These are phyloP conservation scores for Pangasius mekongensis DNA, from an alignment of 2,797 vertebrate genomes.

Conservation along the genomic window DNA sequence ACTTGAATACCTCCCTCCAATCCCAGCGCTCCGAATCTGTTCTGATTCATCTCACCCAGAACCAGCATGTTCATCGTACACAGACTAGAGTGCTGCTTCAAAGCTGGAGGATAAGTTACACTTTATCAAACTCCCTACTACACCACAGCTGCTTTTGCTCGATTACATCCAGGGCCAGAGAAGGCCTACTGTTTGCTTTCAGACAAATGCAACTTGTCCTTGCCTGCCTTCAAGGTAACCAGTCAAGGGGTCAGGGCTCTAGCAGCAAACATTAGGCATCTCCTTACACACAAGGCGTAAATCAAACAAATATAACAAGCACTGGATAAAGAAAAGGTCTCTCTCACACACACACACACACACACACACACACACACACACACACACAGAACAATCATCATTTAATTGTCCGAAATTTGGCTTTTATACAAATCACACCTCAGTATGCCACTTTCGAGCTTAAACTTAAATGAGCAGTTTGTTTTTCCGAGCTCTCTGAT, in stretches of 20 bases:
- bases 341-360: conserved; percentile 53
- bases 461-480: neutral
- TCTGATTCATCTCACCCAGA: neutral
- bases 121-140: neutral
- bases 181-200: conserved; percentile 57
- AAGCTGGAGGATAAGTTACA: neutral
- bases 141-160: conserved; percentile 38
- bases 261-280: conserved; percentile 62
- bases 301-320: conserved; percentile 17
- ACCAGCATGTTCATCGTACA: neutral
- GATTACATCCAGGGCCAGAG: conserved; percentile 22
- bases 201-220: conserved; percentile 69
- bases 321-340: neutral
- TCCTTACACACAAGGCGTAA: conserved; percentile 31
- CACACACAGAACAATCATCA: conserved; percentile 56
- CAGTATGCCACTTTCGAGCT: too few species aligned
- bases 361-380: neutral
- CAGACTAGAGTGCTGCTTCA: neutral
- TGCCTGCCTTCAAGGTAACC: conserved; percentile 69
- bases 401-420: neutral
- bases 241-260: conserved; percentile 65
- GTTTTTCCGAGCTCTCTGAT: neutral
- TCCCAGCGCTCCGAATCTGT: conserved; percentile 11
- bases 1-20: conserved; percentile 4
- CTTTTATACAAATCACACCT: neutral